These are phyloP conservation scores for Phodopus roborovskii DNA, from an alignment of 2,113 vertebrate species.

Conservation along the genomic window DNA sequence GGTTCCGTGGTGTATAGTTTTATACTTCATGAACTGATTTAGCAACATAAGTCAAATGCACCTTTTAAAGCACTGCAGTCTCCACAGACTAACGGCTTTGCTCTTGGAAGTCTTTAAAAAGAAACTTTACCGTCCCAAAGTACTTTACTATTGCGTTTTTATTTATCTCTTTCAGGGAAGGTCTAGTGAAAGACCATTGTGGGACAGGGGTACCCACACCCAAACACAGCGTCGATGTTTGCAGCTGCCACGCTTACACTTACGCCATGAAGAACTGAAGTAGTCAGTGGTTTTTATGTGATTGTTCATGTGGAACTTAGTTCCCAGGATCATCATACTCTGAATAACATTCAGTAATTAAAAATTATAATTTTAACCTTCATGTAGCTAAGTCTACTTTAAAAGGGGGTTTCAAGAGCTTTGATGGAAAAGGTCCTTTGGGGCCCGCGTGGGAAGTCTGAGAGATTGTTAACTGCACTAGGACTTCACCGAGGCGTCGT, in stretches of 20 bases:
- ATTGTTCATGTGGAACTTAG: slow-evolving; percentile 84
- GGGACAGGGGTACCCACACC: slow-evolving; percentile 76
- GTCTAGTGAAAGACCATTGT: slow-evolving; percentile 80
- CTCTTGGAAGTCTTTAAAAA: slow-evolving; percentile 90
- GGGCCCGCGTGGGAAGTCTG: slow-evolving; percentile 83
- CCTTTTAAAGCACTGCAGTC: slow-evolving; percentile 91
- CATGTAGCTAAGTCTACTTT: slow-evolving; percentile 73
- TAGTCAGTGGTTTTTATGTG: slow-evolving; percentile 82
- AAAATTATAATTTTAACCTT: slow-evolving; percentile 78
- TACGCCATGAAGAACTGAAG: slow-evolving; percentile 82
- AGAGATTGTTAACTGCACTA: slow-evolving; percentile 82
- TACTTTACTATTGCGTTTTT: slow-evolving; percentile 88
- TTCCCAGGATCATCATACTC: slow-evolving; percentile 83
- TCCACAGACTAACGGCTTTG: slow-evolving; percentile 89
- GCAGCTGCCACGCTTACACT: slow-evolving; percentile 81
- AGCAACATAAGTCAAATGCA: slow-evolving; percentile 88
- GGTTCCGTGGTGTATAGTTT: slow-evolving; percentile 90
- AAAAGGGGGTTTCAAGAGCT: slow-evolving; percentile 83
- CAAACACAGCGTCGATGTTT: slow-evolving; percentile 83
- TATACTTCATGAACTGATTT: slow-evolving; percentile 87
- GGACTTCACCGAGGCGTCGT: slow-evolving; percentile 75
- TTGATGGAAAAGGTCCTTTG: slow-evolving; percentile 83
- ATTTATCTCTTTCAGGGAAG: slow-evolving; percentile 89
- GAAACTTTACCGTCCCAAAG: slow-evolving; percentile 89
- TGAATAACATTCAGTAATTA: slow-evolving; percentile 81